Evolutionary conservation across 2,888 invertebrate genomes (phyloP).

Genomic region (Lysandra coridon): DNA sequence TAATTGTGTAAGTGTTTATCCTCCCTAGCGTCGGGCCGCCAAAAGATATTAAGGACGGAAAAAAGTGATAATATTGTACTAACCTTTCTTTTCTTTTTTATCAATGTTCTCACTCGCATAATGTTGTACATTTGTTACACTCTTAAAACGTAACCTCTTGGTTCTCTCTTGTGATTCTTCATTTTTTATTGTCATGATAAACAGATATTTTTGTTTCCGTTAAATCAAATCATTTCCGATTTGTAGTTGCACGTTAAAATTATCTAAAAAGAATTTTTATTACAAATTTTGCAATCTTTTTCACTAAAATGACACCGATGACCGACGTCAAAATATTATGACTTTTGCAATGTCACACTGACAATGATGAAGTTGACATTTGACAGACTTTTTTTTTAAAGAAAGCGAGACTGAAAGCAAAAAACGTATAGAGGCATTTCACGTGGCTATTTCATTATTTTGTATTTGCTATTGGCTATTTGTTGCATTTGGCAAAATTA

Average conservation of each 20-base stretch:
- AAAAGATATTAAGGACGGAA: not conserved
- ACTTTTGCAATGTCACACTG: not conserved
- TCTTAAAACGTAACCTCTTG: constrained; percentile 72
- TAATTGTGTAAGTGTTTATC: not conserved
- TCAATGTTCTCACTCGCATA: constrained; percentile 55
- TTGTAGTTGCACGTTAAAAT: constrained; percentile 20
- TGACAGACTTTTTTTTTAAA: not conserved
- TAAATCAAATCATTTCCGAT: constrained; percentile 37
- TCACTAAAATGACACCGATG: not conserved
- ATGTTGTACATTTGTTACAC: constrained; percentile 60
- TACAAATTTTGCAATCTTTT: not conserved
- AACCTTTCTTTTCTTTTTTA: constrained; percentile 69
- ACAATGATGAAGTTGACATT: not conserved
- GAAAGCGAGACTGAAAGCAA: not conserved
- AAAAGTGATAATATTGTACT: constrained; percentile 18
- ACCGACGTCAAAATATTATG: constrained; percentile 17
- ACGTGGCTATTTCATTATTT: no score
- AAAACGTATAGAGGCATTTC: not conserved
- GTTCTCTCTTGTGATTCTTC: constrained; percentile 68
- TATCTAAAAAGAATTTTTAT: not conserved
- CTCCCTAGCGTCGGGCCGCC: not conserved
- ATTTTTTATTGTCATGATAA: constrained; percentile 60
- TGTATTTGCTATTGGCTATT: no score
- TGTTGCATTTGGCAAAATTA: no score
- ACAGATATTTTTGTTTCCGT: constrained; percentile 32